Percentiles rank a stretch among this genome's conserved stretches.
Conservation (phyloP, 2,797 vertebrate species). For the Notoglanidium macrostoma region DNA sequence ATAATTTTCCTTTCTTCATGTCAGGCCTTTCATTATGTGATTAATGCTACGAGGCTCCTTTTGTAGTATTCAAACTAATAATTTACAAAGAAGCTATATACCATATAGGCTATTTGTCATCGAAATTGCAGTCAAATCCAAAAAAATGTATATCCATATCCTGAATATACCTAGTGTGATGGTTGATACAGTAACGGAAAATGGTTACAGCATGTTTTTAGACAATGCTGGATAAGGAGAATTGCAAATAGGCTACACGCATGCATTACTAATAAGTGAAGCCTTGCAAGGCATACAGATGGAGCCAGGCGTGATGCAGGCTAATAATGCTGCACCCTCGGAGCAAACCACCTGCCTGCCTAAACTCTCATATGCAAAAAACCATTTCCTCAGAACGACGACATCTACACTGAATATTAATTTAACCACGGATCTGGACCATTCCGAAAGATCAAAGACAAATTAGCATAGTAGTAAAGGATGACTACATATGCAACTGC, state of each 20-base stretch:
- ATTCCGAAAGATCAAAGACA: slow-evolving; percentile 57
- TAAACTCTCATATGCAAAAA: slow-evolving; percentile 55
- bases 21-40: slow-evolving; percentile 31
- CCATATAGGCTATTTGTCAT: background rate
- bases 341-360: slow-evolving; percentile 64
- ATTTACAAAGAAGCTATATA: background rate
- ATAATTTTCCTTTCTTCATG: slow-evolving; percentile 27
- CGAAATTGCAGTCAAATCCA: background rate
- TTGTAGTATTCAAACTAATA: slow-evolving; percentile 9
- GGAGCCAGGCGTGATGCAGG: slow-evolving; percentile 31
- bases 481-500: slow-evolving; percentile 44
- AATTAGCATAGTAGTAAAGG: slow-evolving; percentile 48
- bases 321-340: slow-evolving; percentile 34
- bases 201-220: background rate
- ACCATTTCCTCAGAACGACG: slow-evolving; percentile 27
- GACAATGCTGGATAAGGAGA: slow-evolving; percentile 2
- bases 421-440: slow-evolving; percentile 46
- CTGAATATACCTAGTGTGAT: background rate
- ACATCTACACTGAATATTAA: slow-evolving; percentile 55
- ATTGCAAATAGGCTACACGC: slow-evolving; percentile 7
- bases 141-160: background rate
- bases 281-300: slow-evolving; percentile 31
- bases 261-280: slow-evolving; percentile 25
- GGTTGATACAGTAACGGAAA: background rate
- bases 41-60: slow-evolving; percentile 19